A percentile compares a stretch with the other conserved stretches of the same genome.
Conservation (phyloP, 1,140 invertebrate species). For the Pantala flavescens region DNA sequence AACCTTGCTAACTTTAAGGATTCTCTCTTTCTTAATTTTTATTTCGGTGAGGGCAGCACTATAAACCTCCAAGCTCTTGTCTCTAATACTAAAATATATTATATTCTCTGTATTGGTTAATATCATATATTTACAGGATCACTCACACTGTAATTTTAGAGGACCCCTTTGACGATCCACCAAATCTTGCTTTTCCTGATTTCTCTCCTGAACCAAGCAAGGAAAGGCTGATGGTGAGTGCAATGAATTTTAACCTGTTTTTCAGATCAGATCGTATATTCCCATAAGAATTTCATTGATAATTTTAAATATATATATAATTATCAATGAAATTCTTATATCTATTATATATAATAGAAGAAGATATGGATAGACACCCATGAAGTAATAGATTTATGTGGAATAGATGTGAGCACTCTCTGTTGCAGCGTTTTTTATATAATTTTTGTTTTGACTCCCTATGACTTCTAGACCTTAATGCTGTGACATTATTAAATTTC, state of each 20-base stretch:
- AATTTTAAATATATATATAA: neutral
- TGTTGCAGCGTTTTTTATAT: no score
- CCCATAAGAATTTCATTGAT: constrained; percentile 9
- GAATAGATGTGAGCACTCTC: no score
- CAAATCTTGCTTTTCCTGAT: constrained; percentile 61
- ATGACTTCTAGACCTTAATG: no score
- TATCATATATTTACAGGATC: constrained; percentile 48
- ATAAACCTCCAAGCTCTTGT: no score
- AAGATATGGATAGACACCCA: no score
- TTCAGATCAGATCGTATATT: neutral
- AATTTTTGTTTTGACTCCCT: no score
- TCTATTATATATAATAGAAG: constrained; percentile 15
- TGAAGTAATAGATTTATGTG: no score
- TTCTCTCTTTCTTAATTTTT: no score
- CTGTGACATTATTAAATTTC: no score
- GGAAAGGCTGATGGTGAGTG: constrained; percentile 54
- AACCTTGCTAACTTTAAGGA: no score
- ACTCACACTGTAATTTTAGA: constrained; percentile 94
- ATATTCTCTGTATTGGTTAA: neutral
- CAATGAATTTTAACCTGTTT: constrained; percentile 9
- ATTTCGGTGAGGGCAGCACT: no score
- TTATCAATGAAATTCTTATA: constrained; percentile 18
- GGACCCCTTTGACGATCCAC: constrained; percentile 90
- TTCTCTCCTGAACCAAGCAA: constrained; percentile 78
- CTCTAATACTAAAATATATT: no score